These are phyloP conservation scores for Scleropages formosus DNA, from an alignment of 2,797 vertebrate genomes.

Conservation along the genomic window DNA sequence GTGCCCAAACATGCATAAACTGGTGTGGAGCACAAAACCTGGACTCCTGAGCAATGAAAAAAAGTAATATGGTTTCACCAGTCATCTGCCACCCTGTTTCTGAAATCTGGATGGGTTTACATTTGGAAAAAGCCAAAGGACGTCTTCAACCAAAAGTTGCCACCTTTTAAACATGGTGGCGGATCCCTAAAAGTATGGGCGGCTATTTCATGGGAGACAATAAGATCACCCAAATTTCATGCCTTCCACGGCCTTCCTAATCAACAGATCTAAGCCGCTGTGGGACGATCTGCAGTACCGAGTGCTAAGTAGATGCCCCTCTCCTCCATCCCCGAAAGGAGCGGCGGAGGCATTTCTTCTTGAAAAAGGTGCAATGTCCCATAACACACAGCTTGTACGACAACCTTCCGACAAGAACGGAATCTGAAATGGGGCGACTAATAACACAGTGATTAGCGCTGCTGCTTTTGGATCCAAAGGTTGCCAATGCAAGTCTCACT, in stretches of 20 bases:
- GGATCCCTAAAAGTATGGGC: neutral
- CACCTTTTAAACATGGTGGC: too few relatives aligned
- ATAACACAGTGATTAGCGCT: too few relatives aligned
- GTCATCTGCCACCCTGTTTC: neutral
- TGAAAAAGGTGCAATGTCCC: too few relatives aligned
- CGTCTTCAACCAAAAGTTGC: conserved; percentile 3
- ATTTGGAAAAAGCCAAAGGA: neutral
- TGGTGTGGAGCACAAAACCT: neutral
- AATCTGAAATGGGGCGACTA: too few relatives aligned
- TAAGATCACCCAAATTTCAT: neutral
- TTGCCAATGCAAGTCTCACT: too few relatives aligned
- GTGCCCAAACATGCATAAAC: neutral
- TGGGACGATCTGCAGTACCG: neutral
- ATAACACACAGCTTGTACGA: too few relatives aligned
- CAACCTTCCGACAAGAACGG: too few relatives aligned
- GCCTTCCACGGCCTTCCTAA: neutral
- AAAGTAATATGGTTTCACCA: neutral
- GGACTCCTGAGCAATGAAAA: neutral
- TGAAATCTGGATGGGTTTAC: neutral
- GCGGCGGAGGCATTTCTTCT: too few relatives aligned
- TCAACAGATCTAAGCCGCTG: neutral
- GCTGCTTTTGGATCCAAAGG: too few relatives aligned
- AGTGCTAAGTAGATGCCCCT: too few relatives aligned
- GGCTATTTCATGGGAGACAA: neutral
- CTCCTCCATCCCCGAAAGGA: too few relatives aligned